Evolutionary conservation across 2,113 vertebrate genomes (phyloP), one percentile per base, ranked within the genome.

Genomic region (Notarius lentiginosus): DNA sequence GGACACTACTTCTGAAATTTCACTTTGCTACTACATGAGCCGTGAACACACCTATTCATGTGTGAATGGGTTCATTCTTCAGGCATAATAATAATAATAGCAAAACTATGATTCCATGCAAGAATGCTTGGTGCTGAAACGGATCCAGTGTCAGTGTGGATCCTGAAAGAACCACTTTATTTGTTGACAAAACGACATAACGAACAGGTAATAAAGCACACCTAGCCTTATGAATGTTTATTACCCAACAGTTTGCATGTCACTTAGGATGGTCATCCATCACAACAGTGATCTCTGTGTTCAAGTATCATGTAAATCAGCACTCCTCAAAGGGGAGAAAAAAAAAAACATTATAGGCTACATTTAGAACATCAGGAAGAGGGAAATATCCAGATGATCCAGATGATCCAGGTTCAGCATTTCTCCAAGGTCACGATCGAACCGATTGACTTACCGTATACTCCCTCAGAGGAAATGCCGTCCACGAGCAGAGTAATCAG

Each of bases 401-500:
- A 24, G 30, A 63, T 15, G 41, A n/a, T 72, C 51, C 0, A 24
- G 30, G 55, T 79, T 30, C 34, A 63, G 49, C 34, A 41, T 56
- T 70, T 34, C 7, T 53, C 68, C 94, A 95, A 95, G 95, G 95
- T 95, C 95, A 95, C 88, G 89, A 89, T 90, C 91, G 79, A 85
- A 82, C 87, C 87, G 80, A 65, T 88, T 27, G 55, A 97, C 97
- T 98, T 93, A 98, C 97, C 97, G 89, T 98, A 98, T 89, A 98
- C 97, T 95, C 97, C 97, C 93, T 98, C 96, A 91, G 95, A 95
- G 79, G 93, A 94, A 92, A 96, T 93, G 91, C 95, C 95, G 91
- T 97, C 96, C 94, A 96, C 93, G 88, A 96, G 87, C 90, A 97
- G 95, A 90, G 95, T 93, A 92, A 98, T 95, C 91, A 98, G 93